Evolutionary conservation across 2,113 vertebrate species (phyloP), one percentile per base, ranked within the genome.

Genomic region (Donacobius atricapilla): DNA sequence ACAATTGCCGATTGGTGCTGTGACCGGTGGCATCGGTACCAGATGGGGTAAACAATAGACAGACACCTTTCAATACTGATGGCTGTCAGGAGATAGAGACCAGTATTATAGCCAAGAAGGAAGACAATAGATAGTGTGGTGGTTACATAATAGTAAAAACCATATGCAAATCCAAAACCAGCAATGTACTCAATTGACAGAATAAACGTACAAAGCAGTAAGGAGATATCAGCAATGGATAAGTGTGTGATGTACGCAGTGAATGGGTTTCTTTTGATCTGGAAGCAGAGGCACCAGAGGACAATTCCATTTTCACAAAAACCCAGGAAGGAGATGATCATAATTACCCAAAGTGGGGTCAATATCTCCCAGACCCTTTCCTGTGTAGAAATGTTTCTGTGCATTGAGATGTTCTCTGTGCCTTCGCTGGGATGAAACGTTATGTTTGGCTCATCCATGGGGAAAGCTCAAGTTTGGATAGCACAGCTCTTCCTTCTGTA

Each of bases 61-160:
- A 98, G 92, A 93, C 98, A 98, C 72, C 98, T 87, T 88, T 98
- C 98, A 94, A 98, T 97, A 31, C 98, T 98, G 63, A 98, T 98
- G 94, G 98, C 98, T 8, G 98, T 98, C 94, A 98, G 96, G 90
- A 98, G 97, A 70, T 98, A 98, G 93, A 98, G 98, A 47, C 98
- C 98, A 3, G 98, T 97, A 93, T 97, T 97, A 84, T 98, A 98
- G 61, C 98, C 98, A 44, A 98, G 98, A 70, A 98, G 95, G 72
- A 98, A 98, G 4, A 98, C 97, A 84, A 97, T 95, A 2, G 97
- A 98, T 8, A 98, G 60, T 37, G 95, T 93, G 4, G 94, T 95
- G 8, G 97, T 97, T 77, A 96, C 84, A 57, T 97, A 96, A 51
- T 96, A 93, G 89, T 97, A 90, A 76, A 97, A 94, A 25, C 96